These are phyloP conservation scores for Mythimna ferrago DNA, from an alignment of 2,888 invertebrate genomes.

Conservation along the genomic window DNA sequence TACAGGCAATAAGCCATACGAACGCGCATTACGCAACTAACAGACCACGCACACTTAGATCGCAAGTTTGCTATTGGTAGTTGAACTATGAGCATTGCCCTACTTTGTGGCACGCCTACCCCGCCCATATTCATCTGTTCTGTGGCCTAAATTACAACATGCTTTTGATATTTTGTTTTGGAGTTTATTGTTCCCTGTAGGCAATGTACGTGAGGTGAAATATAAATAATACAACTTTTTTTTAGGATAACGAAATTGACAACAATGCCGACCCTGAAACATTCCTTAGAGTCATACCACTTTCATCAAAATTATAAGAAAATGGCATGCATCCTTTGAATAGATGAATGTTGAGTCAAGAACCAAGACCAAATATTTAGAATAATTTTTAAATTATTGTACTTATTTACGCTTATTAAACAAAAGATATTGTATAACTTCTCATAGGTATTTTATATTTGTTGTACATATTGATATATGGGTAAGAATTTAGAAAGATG, in stretches of 20 bases:
- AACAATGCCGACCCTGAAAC: too few relatives aligned
- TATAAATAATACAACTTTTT: neutral
- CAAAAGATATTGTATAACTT: slow-evolving; percentile 1
- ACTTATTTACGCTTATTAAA: neutral
- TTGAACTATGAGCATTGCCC: too few relatives aligned
- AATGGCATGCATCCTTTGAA: neutral
- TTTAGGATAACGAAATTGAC: slow-evolving; percentile 1
- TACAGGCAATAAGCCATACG: too few relatives aligned
- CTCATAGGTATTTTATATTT: neutral
- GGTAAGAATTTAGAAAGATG: neutral
- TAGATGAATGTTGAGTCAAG: neutral
- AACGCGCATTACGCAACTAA: too few relatives aligned
- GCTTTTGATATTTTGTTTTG: too few relatives aligned
- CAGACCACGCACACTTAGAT: too few relatives aligned
- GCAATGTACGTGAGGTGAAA: neutral
- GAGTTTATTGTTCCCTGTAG: too few relatives aligned
- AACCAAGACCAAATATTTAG: slow-evolving; percentile 22
- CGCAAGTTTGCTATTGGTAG: too few relatives aligned
- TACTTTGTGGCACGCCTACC: too few relatives aligned
- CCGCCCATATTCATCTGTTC: too few relatives aligned
- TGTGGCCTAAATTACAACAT: too few relatives aligned
- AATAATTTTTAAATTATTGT: slow-evolving; percentile 6
- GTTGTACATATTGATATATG: neutral
- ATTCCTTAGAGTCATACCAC: neutral
- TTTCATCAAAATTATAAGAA: neutral